phyloP scores from a whole-genome alignment of 2,113 vertebrate species.

The Ifrita kowaldi region DNA sequence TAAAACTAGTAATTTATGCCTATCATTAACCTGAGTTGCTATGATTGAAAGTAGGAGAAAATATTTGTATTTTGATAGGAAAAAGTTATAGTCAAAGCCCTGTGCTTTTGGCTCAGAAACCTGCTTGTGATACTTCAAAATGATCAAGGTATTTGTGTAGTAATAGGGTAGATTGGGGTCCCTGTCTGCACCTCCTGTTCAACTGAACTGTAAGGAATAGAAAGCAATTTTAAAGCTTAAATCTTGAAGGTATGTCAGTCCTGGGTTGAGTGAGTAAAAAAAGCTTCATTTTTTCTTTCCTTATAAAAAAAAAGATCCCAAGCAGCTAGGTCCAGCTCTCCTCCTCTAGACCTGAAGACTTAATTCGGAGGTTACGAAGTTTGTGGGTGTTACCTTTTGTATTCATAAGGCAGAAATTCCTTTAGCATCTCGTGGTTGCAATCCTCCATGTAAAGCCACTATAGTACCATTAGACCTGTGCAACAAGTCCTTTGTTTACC shows the following conservation, averaged over 20 bases:
- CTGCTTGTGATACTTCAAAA: not conserved
- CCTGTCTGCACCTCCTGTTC: not conserved
- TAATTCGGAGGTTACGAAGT: not conserved
- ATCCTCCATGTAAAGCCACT: not conserved
- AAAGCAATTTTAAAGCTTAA: not conserved
- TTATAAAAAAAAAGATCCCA: not conserved
- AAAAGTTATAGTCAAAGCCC: not conserved
- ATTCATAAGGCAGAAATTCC: not conserved
- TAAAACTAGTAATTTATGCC: not conserved
- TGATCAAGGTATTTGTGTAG: not conserved
- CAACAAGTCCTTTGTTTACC: not conserved
- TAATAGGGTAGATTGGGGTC: not conserved
- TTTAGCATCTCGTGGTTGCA: not conserved
- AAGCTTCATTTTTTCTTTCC: not conserved
- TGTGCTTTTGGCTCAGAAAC: not conserved
- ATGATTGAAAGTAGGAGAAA: not conserved
- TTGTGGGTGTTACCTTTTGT: not conserved
- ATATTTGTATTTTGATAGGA: not conserved
- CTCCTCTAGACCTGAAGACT: not conserved
- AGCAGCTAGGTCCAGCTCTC: not conserved
- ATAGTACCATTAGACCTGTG: rapidly evolving
- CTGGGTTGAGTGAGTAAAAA: not conserved
- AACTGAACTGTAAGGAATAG: not conserved
- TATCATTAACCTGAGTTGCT: not conserved
- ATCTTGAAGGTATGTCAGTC: not conserved